Conservation (phyloP, 1,140 invertebrate species). For the Macrobrachium rosenbergii region DNA sequence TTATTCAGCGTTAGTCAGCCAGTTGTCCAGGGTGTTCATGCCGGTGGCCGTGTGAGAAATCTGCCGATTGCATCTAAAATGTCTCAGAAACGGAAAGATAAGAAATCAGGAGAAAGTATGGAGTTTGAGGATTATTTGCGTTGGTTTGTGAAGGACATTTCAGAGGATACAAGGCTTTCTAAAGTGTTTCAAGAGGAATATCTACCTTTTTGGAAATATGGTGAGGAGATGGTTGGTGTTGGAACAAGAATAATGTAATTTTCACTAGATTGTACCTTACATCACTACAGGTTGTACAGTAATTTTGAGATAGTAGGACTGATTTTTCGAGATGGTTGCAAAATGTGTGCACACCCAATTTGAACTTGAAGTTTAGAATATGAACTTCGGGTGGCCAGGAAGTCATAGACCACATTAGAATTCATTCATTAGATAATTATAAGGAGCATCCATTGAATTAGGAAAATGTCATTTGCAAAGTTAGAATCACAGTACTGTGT, state of each 20-base stretch:
- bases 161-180: slow-evolving; percentile 28
- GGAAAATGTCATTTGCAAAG: too few relatives aligned
- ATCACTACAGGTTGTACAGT: background rate
- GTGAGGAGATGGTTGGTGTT: slow-evolving; percentile 23
- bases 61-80: background rate
- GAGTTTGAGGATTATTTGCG: slow-evolving; percentile 34
- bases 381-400: too few relatives aligned
- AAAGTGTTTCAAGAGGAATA: slow-evolving; percentile 34
- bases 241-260: background rate
- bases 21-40: too few relatives aligned
- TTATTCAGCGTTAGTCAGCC: too few relatives aligned
- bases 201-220: slow-evolving; percentile 41
- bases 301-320: background rate
- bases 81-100: background rate
- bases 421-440: too few relatives aligned
- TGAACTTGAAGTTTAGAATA: too few relatives aligned
- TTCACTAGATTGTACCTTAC: background rate
- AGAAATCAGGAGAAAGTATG: background rate
- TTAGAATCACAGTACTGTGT: too few relatives aligned
- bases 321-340: too few relatives aligned
- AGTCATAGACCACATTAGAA: too few relatives aligned
- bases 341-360: too few relatives aligned
- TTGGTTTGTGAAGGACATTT: slow-evolving; percentile 37
- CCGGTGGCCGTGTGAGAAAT: background rate
- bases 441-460: too few relatives aligned